Evolutionary conservation across 2,113 vertebrate species (phyloP).

Genomic region (Rissa tridactyla): DNA sequence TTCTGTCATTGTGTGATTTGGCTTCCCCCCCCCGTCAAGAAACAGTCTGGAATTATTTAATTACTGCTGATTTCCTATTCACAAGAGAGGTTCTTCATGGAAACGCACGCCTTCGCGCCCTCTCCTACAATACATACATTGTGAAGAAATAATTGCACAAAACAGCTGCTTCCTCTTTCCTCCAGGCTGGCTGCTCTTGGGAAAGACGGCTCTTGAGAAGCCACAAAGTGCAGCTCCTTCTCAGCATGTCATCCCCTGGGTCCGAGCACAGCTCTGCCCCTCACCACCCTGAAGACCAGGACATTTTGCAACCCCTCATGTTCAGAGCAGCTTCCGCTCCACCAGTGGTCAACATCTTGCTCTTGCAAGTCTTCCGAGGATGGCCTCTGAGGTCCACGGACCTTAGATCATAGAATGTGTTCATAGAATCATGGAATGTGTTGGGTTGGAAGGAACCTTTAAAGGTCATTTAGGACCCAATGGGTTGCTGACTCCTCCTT

Average conservation of each 20-base stretch:
- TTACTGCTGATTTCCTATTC: background rate
- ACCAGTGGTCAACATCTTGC: background rate
- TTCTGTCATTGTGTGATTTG: background rate
- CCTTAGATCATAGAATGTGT: background rate
- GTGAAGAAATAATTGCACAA: background rate
- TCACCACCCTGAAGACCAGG: background rate
- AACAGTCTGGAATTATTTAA: background rate
- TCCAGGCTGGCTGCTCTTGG: background rate
- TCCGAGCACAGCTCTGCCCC: background rate
- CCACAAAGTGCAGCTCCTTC: background rate
- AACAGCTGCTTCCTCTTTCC: background rate
- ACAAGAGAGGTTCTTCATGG: background rate
- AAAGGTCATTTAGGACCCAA: too few species aligned
- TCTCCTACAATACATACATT: background rate
- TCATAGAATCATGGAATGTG: too few species aligned
- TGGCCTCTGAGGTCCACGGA: background rate
- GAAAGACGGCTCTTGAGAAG: rapidly evolving
- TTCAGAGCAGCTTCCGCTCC: background rate
- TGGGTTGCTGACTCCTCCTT: background rate
- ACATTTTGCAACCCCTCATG: background rate
- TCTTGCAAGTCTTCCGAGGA: background rate
- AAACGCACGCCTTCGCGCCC: background rate
- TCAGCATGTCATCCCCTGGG: background rate
- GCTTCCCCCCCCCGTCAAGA: background rate
- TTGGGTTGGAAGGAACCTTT: too few species aligned